Conservation (phyloP, 2,113 vertebrate genomes). For the Crypturellus undulatus region DNA sequence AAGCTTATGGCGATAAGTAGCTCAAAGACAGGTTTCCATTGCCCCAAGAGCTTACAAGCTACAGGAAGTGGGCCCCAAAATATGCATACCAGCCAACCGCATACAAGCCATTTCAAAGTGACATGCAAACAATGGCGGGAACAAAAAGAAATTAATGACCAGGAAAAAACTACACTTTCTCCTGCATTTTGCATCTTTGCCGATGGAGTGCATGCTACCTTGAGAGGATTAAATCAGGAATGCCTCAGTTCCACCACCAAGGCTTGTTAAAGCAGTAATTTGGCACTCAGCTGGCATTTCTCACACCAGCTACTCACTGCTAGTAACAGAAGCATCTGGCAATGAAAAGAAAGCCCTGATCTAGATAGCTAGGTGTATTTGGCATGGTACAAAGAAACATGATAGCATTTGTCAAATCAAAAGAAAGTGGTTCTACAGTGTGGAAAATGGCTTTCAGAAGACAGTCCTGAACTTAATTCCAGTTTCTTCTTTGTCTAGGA, state of each 20-base stretch:
- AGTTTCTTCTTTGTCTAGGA: too few relatives aligned
- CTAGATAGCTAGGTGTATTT: not conserved
- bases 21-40: not conserved
- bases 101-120: not conserved
- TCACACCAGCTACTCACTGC: fast-evolving
- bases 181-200: not conserved
- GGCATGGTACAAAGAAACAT: not conserved
- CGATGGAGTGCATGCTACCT: not conserved
- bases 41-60: not conserved
- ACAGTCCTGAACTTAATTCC: too few relatives aligned
- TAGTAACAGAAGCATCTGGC: not conserved
- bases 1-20: too few relatives aligned
- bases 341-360: fast-evolving
- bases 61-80: not conserved
- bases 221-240: not conserved
- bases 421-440: not conserved
- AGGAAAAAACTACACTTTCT: not conserved
- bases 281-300: not conserved
- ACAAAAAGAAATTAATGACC: not conserved
- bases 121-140: fast-evolving
- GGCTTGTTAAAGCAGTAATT: not conserved
- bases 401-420: not conserved
- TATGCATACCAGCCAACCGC: fast-evolving
- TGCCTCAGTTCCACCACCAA: not conserved
- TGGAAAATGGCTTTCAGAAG: too few relatives aligned